Conservation (phyloP, 2,113 vertebrate species). For the Gadus macrocephalus region DNA sequence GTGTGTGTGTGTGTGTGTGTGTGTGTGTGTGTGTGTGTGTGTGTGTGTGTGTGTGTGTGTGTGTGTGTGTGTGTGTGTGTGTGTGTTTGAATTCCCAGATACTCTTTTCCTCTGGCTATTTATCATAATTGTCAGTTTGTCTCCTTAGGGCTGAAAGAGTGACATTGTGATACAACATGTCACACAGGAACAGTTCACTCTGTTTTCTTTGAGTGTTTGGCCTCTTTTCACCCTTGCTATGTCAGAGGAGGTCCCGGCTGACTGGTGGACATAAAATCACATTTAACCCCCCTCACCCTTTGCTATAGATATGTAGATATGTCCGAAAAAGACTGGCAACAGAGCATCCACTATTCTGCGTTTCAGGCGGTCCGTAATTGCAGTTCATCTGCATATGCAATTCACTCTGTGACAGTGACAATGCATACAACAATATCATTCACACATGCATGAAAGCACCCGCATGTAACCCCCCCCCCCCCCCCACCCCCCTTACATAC, state of each 20-base stretch:
- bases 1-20: neutral
- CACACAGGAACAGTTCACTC: constrained; percentile 17
- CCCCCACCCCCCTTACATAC: too few species aligned
- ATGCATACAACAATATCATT: too few species aligned
- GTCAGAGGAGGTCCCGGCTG: neutral
- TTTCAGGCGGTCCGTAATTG: too few species aligned
- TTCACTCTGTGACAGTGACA: too few species aligned
- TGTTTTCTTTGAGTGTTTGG: constrained; percentile 16
- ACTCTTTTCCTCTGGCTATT: constrained; percentile 32
- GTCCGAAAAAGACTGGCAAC: too few species aligned
- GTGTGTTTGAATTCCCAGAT: neutral
- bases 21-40: neutral
- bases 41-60: constrained; percentile 1
- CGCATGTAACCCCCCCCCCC: too few species aligned
- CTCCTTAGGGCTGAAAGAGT: constrained; percentile 23
- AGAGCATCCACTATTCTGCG: too few species aligned
- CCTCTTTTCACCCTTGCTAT: constrained; percentile 10
- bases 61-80: neutral
- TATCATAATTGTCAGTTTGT: constrained; percentile 23
- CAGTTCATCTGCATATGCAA: too few species aligned
- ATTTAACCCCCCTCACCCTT: too few species aligned
- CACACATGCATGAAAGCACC: too few species aligned
- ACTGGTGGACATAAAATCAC: too few species aligned
- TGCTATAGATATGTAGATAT: too few species aligned
- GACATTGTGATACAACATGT: constrained; percentile 1